Percentiles rank a stretch among this genome's conserved stretches.
Evolutionary conservation across 2,888 invertebrate genomes (phyloP).

Genomic region (Synanthedon vespiformis): DNA sequence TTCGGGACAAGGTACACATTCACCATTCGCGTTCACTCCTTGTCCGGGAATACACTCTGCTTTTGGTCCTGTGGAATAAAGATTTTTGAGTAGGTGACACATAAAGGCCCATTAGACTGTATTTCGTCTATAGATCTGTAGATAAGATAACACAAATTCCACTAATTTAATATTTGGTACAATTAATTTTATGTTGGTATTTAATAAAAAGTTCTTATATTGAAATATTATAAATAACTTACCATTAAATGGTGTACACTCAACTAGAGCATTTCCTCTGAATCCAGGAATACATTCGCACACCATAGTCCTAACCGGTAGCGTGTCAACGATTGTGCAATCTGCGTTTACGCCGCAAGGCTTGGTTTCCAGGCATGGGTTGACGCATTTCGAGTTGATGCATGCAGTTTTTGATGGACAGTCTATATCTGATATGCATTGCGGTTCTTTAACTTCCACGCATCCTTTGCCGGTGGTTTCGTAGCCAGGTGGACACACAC

Average conservation of each 20-base stretch:
- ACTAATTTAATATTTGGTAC: neutral
- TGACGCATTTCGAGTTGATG: slow-evolving; percentile 82
- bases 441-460: slow-evolving; percentile 65
- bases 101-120: too few species aligned
- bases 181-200: neutral
- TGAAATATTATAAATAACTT: slow-evolving; percentile 34
- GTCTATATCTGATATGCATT: slow-evolving; percentile 82
- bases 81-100: too few species aligned
- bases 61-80: slow-evolving; percentile 37
- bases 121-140: too few species aligned
- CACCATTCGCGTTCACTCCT: slow-evolving; percentile 80
- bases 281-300: slow-evolving; percentile 89
- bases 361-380: slow-evolving; percentile 82
- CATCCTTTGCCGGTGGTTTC: slow-evolving; percentile 76
- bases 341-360: slow-evolving; percentile 86
- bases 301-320: slow-evolving; percentile 88
- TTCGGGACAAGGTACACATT: slow-evolving; percentile 79
- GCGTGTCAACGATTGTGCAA: slow-evolving; percentile 83
- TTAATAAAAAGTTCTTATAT: neutral
- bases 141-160: neutral
- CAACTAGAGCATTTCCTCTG: slow-evolving; percentile 86
- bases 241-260: slow-evolving; percentile 80
- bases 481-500: slow-evolving; percentile 84
- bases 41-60: slow-evolving; percentile 83
- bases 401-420: slow-evolving; percentile 88